Evolutionary conservation across 2,888 invertebrate species (phyloP).

Genomic region (Ophion ellenae): DNA sequence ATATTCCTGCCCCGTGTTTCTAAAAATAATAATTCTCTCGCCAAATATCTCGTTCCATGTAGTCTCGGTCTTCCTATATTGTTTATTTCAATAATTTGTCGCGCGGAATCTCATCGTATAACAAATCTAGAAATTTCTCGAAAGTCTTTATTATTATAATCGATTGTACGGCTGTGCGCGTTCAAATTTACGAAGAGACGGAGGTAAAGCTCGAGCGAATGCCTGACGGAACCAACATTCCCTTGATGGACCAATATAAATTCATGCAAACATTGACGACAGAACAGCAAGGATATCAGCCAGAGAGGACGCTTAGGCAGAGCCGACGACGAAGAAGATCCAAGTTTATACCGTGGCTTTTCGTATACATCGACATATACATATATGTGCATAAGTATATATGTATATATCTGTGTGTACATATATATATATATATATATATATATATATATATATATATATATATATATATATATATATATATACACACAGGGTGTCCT

Average conservation of each 20-base stretch:
- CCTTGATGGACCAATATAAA: conserved; percentile 68
- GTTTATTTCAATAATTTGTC: too few species aligned
- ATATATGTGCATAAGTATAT: not conserved
- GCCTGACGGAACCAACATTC: conserved; percentile 26
- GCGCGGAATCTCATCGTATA: too few species aligned
- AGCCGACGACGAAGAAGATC: conserved; percentile 32
- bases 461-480: too few species aligned
- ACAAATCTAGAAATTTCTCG: too few species aligned
- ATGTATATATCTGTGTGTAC: fast-evolving
- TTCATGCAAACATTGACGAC: conserved; percentile 68
- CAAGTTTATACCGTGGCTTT: conserved; percentile 28
- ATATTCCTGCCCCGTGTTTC: not conserved
- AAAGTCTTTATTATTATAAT: not conserved
- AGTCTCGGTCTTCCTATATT: too few species aligned
- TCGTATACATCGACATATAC: not conserved
- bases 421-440: too few species aligned
- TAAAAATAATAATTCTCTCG: not conserved
- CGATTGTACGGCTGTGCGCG: too few species aligned
- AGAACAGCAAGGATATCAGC: conserved; percentile 38
- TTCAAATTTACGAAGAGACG: conserved; percentile 9
- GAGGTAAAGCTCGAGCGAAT: conserved; percentile 26
- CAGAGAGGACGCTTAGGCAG: conserved; percentile 33
- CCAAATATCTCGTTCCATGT: too few species aligned
- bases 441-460: too few species aligned
- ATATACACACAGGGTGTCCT: too few species aligned